Base-by-base conservation (phyloP, 1,140 invertebrate genomes). In the Arion vulgaris region DNA sequence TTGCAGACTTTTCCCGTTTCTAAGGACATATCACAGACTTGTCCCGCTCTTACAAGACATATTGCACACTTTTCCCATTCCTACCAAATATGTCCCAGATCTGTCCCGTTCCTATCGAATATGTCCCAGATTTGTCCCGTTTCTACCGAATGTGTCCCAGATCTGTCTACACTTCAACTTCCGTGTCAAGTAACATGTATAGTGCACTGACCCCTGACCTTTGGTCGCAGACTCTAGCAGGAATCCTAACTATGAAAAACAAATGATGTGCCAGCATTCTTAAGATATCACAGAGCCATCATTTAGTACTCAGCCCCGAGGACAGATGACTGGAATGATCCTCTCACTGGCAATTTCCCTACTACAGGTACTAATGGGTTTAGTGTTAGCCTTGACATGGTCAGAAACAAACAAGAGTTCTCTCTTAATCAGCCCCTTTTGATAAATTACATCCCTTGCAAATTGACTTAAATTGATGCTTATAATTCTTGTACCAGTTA, bases 381-480 rank as follows among this genome's bases (percentile, higher is more conserved):
- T 57, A 57, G 9, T 11, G 51, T 57, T 17, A 71, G 4, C n/a
- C 17, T n/a, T 2, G n/a, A n/a, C n/a, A n/a, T n/a, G 32, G 68
- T 13, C 32, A 34, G 68, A 71, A 19, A 71, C 38, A 19, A 23
- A 71, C 68, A n/a, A 36, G 68, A 34, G 26, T 4, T 39, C 32
- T 71, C n/a, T 5, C 68, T 23, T 5, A 7, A 7, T 34, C 68
- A 2, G 26, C 15, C 17, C 41, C 17, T 1, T 49, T 13, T 17
- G 72, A 41, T 1, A 15, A 39, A 39, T 74, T 71, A 41, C 72
- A 1, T 19, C 26, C 41, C n/a, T 26, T 74, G n/a, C 72, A 74
- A 74, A 71, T 71, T 71, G 68, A 2, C n/a, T 32, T 71, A 71
- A 71, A 71, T 71, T 13, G 68, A 71, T 71, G 32, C 68, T 71